A percentile compares a stretch with the other conserved stretches of the same genome.
Conservation (phyloP, 92 coral and sea anemone genomes). For the Siderastrea siderea region DNA sequence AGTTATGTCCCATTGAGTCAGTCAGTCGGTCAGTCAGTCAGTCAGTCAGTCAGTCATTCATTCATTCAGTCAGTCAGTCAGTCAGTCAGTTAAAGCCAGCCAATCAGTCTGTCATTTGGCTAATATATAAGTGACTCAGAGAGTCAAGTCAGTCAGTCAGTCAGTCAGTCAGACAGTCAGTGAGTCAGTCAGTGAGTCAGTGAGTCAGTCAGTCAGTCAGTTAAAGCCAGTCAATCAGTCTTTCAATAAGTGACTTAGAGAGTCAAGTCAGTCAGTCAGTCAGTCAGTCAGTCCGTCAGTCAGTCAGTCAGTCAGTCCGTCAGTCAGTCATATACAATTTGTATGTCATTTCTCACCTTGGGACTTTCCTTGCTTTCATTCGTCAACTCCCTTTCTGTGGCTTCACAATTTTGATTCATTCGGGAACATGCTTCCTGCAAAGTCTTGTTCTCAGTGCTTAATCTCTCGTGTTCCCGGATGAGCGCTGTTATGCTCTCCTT, state of each 20-base stretch:
- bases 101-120: neutral
- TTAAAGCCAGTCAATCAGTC: neutral
- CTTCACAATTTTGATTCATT: conserved; percentile 29
- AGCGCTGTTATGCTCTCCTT: conserved; percentile 63
- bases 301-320: neutral
- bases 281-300: neutral
- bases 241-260: no score
- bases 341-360: conserved; percentile 8
- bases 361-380: neutral
- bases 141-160: neutral
- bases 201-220: neutral
- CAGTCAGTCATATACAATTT: neutral
- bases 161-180: neutral
- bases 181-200: neutral
- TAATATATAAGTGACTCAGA: no score
- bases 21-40: neutral
- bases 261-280: neutral
- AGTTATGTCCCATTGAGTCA: no score
- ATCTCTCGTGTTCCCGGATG: conserved; percentile 58
- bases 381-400: conserved; percentile 5
- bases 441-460: conserved; percentile 38
- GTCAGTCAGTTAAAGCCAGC: neutral
- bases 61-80: neutral
- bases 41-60: neutral
- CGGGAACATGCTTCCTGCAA: conserved; percentile 42